Percentiles rank a stretch among this genome's conserved stretches.
phyloP scores from a whole-genome alignment of 2,888 invertebrate genomes.

The Chorisops tibialis region DNA sequence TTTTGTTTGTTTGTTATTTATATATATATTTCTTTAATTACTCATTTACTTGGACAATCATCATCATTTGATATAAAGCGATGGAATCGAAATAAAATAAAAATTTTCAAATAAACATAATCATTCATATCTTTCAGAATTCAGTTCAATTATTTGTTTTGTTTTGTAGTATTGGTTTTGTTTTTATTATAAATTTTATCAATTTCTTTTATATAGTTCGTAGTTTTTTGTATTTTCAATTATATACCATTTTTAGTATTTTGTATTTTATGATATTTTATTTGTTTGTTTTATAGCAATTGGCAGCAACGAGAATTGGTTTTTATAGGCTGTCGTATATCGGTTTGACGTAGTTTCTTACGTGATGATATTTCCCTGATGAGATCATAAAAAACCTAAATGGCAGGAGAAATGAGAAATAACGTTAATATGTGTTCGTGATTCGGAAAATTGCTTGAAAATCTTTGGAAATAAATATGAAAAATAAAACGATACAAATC shows the following conservation, averaged over 20 bases:
- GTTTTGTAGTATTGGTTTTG: not conserved
- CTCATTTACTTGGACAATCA: too few species aligned
- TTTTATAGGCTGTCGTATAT: slow-evolving; percentile 51
- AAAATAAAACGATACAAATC: slow-evolving; percentile 3
- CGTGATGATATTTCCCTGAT: slow-evolving; percentile 54
- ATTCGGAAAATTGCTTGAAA: not conserved
- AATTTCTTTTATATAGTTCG: not conserved
- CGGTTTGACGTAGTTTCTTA: slow-evolving; percentile 52
- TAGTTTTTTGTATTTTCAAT: not conserved
- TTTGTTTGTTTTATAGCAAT: slow-evolving; percentile 47
- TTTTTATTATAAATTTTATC: not conserved
- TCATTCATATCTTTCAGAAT: too few species aligned
- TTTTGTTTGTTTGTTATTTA: too few species aligned
- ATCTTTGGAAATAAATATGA: not conserved
- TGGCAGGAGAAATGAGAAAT: slow-evolving; percentile 13
- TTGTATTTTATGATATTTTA: not conserved
- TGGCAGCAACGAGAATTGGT: slow-evolving; percentile 53
- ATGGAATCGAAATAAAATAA: slow-evolving; percentile 10
- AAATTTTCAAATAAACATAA: too few species aligned
- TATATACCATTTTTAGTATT: not conserved
- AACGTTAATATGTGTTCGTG: slow-evolving; percentile 11
- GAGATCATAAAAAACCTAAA: slow-evolving; percentile 53
- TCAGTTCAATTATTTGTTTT: slow-evolving; percentile 4
- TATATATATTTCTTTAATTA: too few species aligned
- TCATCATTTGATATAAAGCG: not conserved